phyloP scores from a whole-genome alignment of 2,113 vertebrate species.

The Stomatorhinus ivindoensis region DNA sequence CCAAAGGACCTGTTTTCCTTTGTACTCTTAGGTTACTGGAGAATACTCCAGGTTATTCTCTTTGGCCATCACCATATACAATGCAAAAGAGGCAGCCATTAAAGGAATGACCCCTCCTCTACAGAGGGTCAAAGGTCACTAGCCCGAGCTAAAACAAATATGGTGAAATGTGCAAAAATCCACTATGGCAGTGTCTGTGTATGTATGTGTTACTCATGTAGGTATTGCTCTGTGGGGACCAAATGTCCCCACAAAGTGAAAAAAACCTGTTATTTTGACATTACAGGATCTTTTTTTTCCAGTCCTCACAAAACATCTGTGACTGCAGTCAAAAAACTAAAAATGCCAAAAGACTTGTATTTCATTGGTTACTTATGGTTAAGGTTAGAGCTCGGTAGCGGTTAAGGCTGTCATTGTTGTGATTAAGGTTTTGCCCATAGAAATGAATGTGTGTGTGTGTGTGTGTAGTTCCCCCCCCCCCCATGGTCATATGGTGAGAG shows the following conservation, averaged over 20 bases:
- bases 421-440: neutral
- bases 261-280: neutral
- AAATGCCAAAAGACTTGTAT: neutral
- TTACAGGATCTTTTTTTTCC: neutral
- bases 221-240: no score
- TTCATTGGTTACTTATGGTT: no score
- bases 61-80: neutral
- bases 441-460: no score
- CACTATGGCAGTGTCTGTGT: no score
- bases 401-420: neutral
- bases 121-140: neutral
- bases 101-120: neutral
- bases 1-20: slow-evolving; percentile 5
- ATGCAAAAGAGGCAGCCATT: neutral
- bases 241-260: no score
- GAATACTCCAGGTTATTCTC: neutral
- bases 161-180: no score
- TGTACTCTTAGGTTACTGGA: neutral
- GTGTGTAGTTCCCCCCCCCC: neutral
- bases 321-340: neutral
- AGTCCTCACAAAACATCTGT: neutral
- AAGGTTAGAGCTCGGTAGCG: no score
- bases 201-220: no score
- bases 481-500: neutral
- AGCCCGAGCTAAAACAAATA: neutral